These are phyloP conservation scores for Calyptomena viridis DNA, from an alignment of 2,113 vertebrate genomes.

Conservation along the genomic window DNA sequence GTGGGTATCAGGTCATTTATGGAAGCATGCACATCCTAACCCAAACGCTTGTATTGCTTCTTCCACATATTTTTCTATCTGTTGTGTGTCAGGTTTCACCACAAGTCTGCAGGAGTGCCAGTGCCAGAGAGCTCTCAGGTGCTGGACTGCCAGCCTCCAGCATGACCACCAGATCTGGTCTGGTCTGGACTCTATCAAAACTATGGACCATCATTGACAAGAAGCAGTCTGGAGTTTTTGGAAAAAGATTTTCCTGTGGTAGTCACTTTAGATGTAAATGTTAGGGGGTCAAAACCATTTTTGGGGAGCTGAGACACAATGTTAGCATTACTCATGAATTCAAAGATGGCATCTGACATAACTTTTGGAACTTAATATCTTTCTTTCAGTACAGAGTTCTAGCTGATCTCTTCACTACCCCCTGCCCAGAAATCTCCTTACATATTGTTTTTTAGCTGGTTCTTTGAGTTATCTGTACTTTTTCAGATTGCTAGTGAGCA, in stretches of 20 bases:
- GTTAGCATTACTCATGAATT: constrained; percentile 53
- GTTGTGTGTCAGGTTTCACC: neutral
- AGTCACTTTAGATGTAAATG: constrained; percentile 39
- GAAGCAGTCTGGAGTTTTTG: constrained; percentile 50
- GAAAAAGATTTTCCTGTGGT: constrained; percentile 27
- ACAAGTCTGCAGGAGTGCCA: neutral
- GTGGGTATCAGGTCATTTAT: neutral
- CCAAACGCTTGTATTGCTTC: neutral
- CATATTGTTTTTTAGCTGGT: constrained; percentile 41
- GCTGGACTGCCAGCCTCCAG: neutral
- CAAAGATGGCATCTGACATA: constrained; percentile 42
- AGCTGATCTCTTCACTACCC: constrained; percentile 4
- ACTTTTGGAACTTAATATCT: constrained; percentile 41
- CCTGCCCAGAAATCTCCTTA: neutral
- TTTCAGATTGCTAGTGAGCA: neutral
- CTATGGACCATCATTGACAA: neutral
- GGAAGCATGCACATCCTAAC: neutral
- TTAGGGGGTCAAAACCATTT: constrained; percentile 56
- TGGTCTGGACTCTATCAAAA: neutral
- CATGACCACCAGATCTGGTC: neutral
- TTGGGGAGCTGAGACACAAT: constrained; percentile 5
- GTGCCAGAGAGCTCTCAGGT: neutral
- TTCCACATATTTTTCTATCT: neutral
- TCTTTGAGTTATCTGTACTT: constrained; percentile 1
- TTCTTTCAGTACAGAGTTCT: constrained; percentile 31